A percentile compares a stretch with the other conserved stretches of the same genome.
Conservation (phyloP, 2,888 invertebrate genomes). For the Gymnosoma rotundatum region DNA sequence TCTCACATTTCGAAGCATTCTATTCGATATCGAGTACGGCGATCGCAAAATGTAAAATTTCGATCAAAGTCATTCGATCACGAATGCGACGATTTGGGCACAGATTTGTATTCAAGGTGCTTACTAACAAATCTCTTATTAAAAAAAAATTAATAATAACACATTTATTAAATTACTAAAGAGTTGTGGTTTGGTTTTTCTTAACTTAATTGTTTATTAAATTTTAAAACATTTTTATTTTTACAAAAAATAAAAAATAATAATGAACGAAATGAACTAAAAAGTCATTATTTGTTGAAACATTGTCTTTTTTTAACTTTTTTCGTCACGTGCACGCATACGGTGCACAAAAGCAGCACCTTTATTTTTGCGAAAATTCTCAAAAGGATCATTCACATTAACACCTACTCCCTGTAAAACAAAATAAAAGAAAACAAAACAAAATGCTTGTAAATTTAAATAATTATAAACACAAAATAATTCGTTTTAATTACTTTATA, state of each 20-base stretch:
- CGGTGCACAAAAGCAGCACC: slow-evolving; percentile 96
- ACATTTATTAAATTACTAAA: too few species aligned
- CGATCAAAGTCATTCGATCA: too few species aligned
- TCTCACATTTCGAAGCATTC: too few species aligned
- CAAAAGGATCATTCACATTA: slow-evolving; percentile 96
- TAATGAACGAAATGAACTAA: slow-evolving; percentile 19
- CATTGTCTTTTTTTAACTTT: slow-evolving; percentile 77
- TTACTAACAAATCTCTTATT: too few species aligned
- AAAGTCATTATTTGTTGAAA: slow-evolving; percentile 31
- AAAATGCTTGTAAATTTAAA: background rate
- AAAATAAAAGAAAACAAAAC: slow-evolving; percentile 6
- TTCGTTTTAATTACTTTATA: slow-evolving; percentile 85
- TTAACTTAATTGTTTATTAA: slow-evolving; percentile 33
- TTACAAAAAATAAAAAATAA: slow-evolving; percentile 54
- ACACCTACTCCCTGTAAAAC: slow-evolving; percentile 91
- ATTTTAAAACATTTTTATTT: slow-evolving; percentile 53
- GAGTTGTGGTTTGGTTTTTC: background rate
- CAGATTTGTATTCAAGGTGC: too few species aligned
- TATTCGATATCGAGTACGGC: too few species aligned
- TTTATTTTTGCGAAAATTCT: slow-evolving; percentile 97
- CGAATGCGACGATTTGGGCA: too few species aligned
- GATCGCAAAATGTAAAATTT: too few species aligned
- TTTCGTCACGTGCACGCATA: slow-evolving; percentile 94
- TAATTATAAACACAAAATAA: background rate
- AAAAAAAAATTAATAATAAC: too few species aligned